Conservation (phyloP, 2,113 vertebrate genomes). For the Trachemys scripta region DNA sequence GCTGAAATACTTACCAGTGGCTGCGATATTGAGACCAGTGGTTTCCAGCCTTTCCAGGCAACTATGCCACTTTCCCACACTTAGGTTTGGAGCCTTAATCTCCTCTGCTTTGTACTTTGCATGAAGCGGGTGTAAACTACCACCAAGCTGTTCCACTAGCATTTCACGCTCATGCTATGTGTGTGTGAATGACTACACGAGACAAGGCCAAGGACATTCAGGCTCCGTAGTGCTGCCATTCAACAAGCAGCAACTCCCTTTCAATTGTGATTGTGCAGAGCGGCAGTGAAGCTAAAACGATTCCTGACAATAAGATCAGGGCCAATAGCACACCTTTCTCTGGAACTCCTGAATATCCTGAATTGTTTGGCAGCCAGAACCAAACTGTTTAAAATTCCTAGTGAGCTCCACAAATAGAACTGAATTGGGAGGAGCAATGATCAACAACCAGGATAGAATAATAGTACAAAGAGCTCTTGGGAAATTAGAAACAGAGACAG, state of each 20-base stretch:
- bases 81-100: background rate
- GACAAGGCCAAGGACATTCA: background rate
- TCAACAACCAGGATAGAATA: background rate
- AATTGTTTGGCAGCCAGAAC: background rate
- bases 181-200: rapidly evolving
- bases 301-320: background rate
- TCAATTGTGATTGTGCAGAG: background rate
- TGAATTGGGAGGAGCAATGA: background rate
- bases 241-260: background rate
- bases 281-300: background rate
- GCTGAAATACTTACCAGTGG: background rate
- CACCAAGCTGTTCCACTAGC: background rate
- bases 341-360: background rate
- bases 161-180: background rate
- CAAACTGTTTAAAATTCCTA: background rate
- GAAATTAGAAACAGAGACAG: background rate
- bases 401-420: background rate
- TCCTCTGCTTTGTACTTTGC: background rate
- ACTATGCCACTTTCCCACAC: background rate
- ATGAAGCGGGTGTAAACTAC: background rate
- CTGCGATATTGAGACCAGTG: background rate
- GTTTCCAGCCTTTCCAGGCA: background rate
- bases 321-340: background rate
- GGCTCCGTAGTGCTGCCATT: rapidly evolving
- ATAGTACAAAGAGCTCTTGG: background rate